Percentiles rank a stretch among this genome's conserved stretches.
phyloP scores from a whole-genome alignment of 2,888 invertebrate species.

The Dynastes grantii region DNA sequence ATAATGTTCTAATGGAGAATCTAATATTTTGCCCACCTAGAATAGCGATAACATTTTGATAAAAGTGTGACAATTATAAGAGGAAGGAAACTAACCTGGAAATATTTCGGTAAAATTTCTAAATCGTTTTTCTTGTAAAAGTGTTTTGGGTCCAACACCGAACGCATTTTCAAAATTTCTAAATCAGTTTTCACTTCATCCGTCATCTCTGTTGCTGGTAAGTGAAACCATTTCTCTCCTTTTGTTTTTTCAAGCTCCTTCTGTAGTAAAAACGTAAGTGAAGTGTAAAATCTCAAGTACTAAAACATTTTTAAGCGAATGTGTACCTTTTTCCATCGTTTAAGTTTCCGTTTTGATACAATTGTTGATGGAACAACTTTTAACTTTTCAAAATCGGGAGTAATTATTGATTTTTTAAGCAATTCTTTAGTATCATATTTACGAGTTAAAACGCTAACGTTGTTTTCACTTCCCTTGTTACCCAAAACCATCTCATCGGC shows the following conservation, averaged over 20 bases:
- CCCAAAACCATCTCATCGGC: slow-evolving; percentile 56
- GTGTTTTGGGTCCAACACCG: slow-evolving; percentile 91
- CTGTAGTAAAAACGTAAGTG: slow-evolving; percentile 68
- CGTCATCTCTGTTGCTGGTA: slow-evolving; percentile 91
- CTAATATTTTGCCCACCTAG: slow-evolving; percentile 86
- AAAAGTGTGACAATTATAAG: slow-evolving; percentile 37
- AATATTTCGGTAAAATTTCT: slow-evolving; percentile 92
- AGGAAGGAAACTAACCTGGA: slow-evolving; percentile 78
- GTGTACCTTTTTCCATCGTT: not conserved
- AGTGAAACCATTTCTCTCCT: slow-evolving; percentile 91
- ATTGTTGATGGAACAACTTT: slow-evolving; percentile 76
- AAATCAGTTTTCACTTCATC: slow-evolving; percentile 92
- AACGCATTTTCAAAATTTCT: slow-evolving; percentile 92
- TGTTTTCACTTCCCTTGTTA: slow-evolving; percentile 58
- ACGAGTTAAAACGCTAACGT: slow-evolving; percentile 67
- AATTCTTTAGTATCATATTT: slow-evolving; percentile 73
- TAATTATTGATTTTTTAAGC: slow-evolving; percentile 76
- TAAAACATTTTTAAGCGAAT: not conserved
- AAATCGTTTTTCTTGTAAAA: slow-evolving; percentile 96
- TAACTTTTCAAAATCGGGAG: slow-evolving; percentile 79
- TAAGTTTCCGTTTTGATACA: slow-evolving; percentile 66
- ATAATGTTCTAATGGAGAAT: slow-evolving; percentile 91
- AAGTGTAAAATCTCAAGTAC: slow-evolving; percentile 13
- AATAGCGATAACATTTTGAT: slow-evolving; percentile 54
- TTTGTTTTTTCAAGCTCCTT: slow-evolving; percentile 85